Conservation (phyloP, 2,888 invertebrate genomes). For the Coleophora deauratella region DNA sequence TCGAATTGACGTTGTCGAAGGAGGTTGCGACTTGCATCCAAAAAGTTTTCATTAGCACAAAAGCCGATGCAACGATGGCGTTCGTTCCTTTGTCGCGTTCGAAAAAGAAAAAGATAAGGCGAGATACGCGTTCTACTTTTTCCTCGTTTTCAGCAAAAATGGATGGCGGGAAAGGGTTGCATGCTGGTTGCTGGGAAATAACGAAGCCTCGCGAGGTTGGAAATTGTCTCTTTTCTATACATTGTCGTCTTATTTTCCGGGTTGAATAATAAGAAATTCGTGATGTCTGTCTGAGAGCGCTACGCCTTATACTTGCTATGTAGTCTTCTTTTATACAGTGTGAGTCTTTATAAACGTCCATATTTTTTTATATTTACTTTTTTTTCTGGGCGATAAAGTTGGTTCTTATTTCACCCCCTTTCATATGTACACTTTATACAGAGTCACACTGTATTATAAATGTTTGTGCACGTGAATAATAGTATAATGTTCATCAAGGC, state of each 20-base stretch:
- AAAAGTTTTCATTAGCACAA: conserved; percentile 53
- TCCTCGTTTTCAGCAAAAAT: conserved; percentile 33
- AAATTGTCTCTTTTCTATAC: conserved; percentile 26
- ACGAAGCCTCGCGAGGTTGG: conserved; percentile 41
- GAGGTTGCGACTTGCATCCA: conserved; percentile 27
- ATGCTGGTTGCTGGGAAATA: conserved; percentile 33
- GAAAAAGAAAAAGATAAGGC: conserved; percentile 35
- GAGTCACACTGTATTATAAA: too few relatives aligned
- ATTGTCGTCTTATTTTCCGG: conserved; percentile 8
- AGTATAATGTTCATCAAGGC: too few relatives aligned
- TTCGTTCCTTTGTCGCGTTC: conserved; percentile 38
- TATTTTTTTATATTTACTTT: too few relatives aligned
- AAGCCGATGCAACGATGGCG: conserved; percentile 35
- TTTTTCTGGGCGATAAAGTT: too few relatives aligned
- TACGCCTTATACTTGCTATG: too few relatives aligned
- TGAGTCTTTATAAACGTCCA: too few relatives aligned
- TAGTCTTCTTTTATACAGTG: too few relatives aligned
- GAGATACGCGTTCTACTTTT: conserved; percentile 47
- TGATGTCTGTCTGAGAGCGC: background rate
- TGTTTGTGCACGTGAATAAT: too few relatives aligned
- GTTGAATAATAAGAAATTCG: conserved; percentile 1
- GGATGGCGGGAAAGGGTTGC: conserved; percentile 48
- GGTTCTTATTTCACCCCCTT: too few relatives aligned
- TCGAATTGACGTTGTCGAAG: conserved; percentile 32
- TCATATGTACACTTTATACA: too few relatives aligned